Percentiles rank a stretch among this genome's conserved stretches.
These are phyloP conservation scores for Gambusia yucatana DNA, from an alignment of 2,797 vertebrate species.

Conservation along the genomic window DNA sequence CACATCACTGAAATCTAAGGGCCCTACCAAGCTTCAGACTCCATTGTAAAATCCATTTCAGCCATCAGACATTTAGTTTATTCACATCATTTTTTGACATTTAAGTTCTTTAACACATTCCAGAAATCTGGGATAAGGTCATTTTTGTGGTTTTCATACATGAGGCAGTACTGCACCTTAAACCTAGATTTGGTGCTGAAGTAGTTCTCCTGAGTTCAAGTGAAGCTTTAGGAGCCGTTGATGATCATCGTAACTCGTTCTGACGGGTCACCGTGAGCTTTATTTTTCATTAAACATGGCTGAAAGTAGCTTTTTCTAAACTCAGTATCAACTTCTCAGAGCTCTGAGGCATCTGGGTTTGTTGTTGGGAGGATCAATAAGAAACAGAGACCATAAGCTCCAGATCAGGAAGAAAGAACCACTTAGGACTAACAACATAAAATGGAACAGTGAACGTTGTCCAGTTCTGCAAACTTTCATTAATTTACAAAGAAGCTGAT, in stretches of 20 bases:
- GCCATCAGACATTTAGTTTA: background rate
- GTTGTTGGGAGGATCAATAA: background rate
- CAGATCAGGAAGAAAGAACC: background rate
- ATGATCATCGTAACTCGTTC: background rate
- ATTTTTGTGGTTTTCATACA: background rate
- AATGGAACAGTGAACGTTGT: background rate
- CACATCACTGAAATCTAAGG: too few relatives aligned
- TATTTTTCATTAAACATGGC: background rate
- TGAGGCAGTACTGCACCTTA: background rate
- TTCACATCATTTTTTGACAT: background rate
- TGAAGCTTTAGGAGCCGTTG: background rate
- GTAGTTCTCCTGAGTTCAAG: background rate
- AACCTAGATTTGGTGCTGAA: background rate
- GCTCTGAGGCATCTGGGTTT: background rate
- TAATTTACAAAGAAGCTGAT: background rate
- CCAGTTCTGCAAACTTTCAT: background rate
- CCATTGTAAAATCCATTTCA: background rate
- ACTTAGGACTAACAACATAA: background rate
- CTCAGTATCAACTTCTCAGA: background rate
- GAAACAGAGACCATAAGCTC: background rate
- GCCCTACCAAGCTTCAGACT: too few relatives aligned
- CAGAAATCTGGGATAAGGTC: background rate
- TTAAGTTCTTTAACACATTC: background rate
- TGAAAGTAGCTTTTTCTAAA: background rate
- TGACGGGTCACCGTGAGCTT: background rate